phyloP scores from a whole-genome alignment of 2,113 vertebrate species.

The Brevimyrus niger region DNA sequence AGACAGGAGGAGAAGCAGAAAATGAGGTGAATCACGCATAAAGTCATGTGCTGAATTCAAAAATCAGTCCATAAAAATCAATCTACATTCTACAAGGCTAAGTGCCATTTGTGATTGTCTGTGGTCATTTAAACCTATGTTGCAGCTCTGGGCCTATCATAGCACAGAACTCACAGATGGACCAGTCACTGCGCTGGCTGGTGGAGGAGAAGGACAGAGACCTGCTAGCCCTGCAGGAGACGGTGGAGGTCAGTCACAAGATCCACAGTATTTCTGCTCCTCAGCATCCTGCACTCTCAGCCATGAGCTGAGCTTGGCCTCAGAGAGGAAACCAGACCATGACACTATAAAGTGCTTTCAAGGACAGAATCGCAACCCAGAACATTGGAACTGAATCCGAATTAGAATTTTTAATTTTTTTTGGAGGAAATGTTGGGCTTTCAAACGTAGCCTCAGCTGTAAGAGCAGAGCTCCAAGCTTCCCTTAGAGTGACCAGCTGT shows the following conservation, averaged over 20 bases:
- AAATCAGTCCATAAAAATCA: background rate
- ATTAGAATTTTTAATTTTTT: background rate
- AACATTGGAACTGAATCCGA: background rate
- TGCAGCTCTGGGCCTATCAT: slow-evolving; percentile 27
- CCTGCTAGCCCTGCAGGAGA: slow-evolving; percentile 59
- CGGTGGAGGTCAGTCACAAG: slow-evolving; percentile 54
- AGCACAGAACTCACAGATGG: slow-evolving; percentile 42
- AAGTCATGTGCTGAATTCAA: background rate
- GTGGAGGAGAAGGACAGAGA: slow-evolving; percentile 63
- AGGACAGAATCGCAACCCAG: background rate
- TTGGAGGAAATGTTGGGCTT: background rate
- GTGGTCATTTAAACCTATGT: background rate
- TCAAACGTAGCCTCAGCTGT: background rate
- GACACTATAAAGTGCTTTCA: background rate
- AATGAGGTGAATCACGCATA: background rate
- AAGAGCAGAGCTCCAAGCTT: background rate
- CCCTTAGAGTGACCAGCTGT: background rate
- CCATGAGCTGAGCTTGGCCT: background rate
- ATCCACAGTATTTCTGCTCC: background rate
- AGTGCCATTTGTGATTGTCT: background rate
- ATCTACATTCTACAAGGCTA: no score
- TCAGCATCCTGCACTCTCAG: background rate
- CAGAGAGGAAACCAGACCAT: background rate
- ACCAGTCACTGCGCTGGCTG: slow-evolving; percentile 45
- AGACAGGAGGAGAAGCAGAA: slow-evolving; percentile 20